phyloP scores from a whole-genome alignment of 2,888 invertebrate genomes.

The Diarsia mendica region DNA sequence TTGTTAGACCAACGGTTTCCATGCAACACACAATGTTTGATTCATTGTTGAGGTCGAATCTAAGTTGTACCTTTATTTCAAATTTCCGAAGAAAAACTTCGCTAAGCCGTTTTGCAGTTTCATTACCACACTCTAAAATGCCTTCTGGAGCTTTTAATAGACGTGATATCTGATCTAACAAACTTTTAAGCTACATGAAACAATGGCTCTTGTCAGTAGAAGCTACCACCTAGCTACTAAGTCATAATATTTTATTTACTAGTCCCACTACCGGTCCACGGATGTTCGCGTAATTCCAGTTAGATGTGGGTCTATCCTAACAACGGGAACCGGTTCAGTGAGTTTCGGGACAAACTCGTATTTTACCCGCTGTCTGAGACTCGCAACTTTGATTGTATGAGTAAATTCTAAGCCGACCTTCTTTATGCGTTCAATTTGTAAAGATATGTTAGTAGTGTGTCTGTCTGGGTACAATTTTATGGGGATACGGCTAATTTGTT shows the following conservation, averaged over 20 bases:
- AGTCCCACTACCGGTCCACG: slow-evolving; percentile 5
- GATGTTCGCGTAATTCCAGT: slow-evolving; percentile 26
- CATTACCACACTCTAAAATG: neutral
- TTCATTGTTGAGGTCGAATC: neutral
- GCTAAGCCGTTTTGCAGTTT: neutral
- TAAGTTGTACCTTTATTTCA: no score
- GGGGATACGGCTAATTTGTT: slow-evolving; percentile 11
- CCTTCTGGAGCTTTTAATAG: neutral
- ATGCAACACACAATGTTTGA: neutral
- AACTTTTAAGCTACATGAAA: neutral
- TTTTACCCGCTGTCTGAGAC: slow-evolving; percentile 32
- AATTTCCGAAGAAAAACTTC: neutral
- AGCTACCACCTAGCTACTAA: neutral
- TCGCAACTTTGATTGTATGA: slow-evolving; percentile 43
- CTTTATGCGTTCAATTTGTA: slow-evolving; percentile 33
- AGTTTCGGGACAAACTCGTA: slow-evolving; percentile 57
- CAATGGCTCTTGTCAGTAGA: neutral
- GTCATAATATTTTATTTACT: neutral
- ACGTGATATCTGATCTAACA: neutral
- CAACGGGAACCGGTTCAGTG: slow-evolving; percentile 56
- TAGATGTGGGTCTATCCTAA: slow-evolving; percentile 41
- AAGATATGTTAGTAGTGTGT: slow-evolving; percentile 9
- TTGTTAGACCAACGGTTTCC: neutral
- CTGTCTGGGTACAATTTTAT: neutral
- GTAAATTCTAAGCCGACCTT: slow-evolving; percentile 6